phyloP scores from a whole-genome alignment of 2,888 invertebrate genomes.

The Rhorus exstirpatorius region DNA sequence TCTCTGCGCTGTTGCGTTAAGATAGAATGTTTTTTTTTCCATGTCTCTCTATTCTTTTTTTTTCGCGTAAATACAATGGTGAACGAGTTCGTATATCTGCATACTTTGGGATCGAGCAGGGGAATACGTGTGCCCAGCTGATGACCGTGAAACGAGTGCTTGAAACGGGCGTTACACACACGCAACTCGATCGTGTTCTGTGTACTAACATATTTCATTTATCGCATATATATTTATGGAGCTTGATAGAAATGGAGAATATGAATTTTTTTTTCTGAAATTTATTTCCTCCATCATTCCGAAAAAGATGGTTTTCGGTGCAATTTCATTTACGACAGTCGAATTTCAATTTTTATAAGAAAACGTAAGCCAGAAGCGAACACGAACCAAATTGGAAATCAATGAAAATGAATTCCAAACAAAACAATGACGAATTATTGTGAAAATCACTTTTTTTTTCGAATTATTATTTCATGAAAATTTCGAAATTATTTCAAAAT shows the following conservation, averaged over 20 bases:
- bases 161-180: conserved; percentile 7
- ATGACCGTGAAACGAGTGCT: conserved; percentile 44
- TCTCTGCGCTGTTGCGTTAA: neutral
- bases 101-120: conserved; percentile 41
- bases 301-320: neutral
- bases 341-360: too few relatives aligned
- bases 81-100: conserved; percentile 59
- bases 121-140: conserved; percentile 4
- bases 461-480: too few relatives aligned
- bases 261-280: neutral
- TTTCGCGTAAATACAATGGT: conserved; percentile 24
- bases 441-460: too few relatives aligned
- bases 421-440: too few relatives aligned
- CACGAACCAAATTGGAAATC: too few relatives aligned
- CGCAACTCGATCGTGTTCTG: neutral
- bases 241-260: neutral
- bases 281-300: conserved; percentile 19
- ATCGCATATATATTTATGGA: neutral
- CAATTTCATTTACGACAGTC: too few relatives aligned
- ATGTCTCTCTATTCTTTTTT: neutral
- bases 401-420: too few relatives aligned
- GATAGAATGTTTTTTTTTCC: too few relatives aligned
- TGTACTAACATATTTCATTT: neutral
- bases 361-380: too few relatives aligned
- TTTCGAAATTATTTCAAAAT: too few relatives aligned